These are phyloP conservation scores for Luscinia megarhynchos DNA, from an alignment of 2,797 vertebrate genomes.

Conservation along the genomic window DNA sequence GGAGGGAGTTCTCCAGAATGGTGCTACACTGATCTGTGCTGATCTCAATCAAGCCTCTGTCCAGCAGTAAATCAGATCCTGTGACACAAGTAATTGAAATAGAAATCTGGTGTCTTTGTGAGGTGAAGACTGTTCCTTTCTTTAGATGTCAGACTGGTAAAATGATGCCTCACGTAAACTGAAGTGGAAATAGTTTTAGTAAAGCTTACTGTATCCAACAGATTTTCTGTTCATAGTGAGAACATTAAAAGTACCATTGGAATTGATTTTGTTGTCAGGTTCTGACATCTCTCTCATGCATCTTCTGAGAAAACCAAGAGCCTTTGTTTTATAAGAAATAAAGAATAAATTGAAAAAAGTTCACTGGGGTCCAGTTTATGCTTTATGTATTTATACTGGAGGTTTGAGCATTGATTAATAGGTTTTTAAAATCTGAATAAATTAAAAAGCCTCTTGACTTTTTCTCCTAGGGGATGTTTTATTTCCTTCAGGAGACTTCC, in stretches of 20 bases:
- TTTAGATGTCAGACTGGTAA: slow-evolving; percentile 58
- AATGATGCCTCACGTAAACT: slow-evolving; percentile 23
- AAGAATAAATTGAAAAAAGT: background rate
- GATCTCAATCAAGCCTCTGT: slow-evolving; percentile 32
- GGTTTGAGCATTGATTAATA: background rate
- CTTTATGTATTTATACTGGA: background rate
- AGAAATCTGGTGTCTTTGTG: slow-evolving; percentile 35
- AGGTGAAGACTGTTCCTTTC: slow-evolving; percentile 38
- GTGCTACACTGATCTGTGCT: slow-evolving; percentile 33
- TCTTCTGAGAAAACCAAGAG: background rate
- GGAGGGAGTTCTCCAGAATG: slow-evolving; percentile 11
- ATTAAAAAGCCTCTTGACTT: background rate
- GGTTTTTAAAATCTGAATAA: background rate
- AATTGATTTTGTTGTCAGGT: background rate
- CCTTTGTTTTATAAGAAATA: background rate
- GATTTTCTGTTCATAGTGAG: slow-evolving; percentile 66
- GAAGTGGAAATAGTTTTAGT: slow-evolving; percentile 66
- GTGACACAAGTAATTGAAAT: slow-evolving; percentile 47
- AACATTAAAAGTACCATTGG: slow-evolving; percentile 9
- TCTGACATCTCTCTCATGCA: background rate
- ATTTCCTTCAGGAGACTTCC: background rate
- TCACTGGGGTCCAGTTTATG: background rate
- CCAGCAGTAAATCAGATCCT: slow-evolving; percentile 48
- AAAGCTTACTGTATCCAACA: slow-evolving; percentile 55
- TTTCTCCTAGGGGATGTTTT: background rate